phyloP scores from a whole-genome alignment of 1,140 invertebrate species.

The Leptopilina clavipes region DNA sequence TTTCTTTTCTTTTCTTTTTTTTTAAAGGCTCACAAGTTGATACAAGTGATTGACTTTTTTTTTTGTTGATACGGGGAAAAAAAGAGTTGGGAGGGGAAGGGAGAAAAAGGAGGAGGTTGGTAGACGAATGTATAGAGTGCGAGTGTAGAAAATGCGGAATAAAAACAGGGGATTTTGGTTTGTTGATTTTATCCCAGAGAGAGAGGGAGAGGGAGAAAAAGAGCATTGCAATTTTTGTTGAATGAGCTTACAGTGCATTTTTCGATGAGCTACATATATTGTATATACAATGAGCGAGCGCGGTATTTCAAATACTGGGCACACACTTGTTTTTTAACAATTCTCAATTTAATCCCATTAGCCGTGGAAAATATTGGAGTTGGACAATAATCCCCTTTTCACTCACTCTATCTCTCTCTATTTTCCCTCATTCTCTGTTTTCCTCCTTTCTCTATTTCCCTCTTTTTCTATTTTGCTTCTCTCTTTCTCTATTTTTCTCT shows the following conservation, averaged over 20 bases:
- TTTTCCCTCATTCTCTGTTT: too few relatives aligned
- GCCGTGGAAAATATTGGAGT: background rate
- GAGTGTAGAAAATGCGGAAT: too few relatives aligned
- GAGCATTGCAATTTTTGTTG: background rate
- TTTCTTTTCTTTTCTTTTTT: too few relatives aligned
- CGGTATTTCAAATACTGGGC: too few relatives aligned
- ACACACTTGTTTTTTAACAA: background rate
- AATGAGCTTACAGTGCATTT: constrained; percentile 1
- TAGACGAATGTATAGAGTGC: too few relatives aligned
- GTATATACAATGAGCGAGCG: background rate
- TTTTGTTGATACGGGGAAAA: too few relatives aligned
- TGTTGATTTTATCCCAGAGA: background rate
- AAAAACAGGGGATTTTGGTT: background rate
- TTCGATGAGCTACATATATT: background rate
- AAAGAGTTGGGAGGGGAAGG: background rate
- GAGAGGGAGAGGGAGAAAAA: background rate
- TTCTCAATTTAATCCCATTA: constrained; percentile 14
- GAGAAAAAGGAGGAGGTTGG: too few relatives aligned
- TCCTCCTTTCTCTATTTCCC: too few relatives aligned
- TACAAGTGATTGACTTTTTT: constrained; percentile 9
- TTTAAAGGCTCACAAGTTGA: background rate
- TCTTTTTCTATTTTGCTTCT: too few relatives aligned
- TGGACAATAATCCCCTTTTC: background rate
- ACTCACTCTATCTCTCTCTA: too few relatives aligned
- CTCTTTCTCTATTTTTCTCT: too few relatives aligned